phyloP scores from a whole-genome alignment of 2,113 vertebrate species.

The Sterrhoptilus dennistouni region DNA sequence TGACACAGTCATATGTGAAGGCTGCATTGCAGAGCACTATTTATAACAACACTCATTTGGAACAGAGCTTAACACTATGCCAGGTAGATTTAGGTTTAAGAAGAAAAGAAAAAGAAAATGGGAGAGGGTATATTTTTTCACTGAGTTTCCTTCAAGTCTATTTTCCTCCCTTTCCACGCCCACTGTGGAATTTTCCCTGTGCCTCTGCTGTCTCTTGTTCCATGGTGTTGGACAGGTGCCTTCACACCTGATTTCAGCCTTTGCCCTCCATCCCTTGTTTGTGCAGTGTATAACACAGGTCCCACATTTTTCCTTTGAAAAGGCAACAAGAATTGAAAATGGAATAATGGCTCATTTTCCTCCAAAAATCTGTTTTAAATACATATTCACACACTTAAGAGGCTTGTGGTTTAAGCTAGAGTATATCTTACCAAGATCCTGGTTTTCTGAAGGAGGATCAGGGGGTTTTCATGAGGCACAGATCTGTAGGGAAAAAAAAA shows the following conservation, averaged over 20 bases:
- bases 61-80: neutral
- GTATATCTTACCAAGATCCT: neutral
- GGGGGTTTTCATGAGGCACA: neutral
- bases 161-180: neutral
- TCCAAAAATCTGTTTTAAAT: neutral
- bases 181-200: neutral
- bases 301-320: neutral
- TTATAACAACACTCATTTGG: constrained; percentile 12
- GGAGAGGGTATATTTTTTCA: neutral
- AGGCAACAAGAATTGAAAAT: neutral
- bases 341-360: neutral
- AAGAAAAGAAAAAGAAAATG: neutral
- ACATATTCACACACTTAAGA: neutral
- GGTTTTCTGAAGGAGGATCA: neutral
- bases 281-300: neutral
- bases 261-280: neutral
- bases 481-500: neutral
- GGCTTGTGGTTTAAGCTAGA: neutral
- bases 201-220: neutral
- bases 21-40: constrained; percentile 18
- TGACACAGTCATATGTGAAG: neutral
- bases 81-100: neutral
- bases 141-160: neutral
- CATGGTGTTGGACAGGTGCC: neutral
- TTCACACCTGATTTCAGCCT: accelerated